Evolutionary conservation across 2,888 invertebrate species (phyloP).

Genomic region (Pyrrhopygopsis socrates): DNA sequence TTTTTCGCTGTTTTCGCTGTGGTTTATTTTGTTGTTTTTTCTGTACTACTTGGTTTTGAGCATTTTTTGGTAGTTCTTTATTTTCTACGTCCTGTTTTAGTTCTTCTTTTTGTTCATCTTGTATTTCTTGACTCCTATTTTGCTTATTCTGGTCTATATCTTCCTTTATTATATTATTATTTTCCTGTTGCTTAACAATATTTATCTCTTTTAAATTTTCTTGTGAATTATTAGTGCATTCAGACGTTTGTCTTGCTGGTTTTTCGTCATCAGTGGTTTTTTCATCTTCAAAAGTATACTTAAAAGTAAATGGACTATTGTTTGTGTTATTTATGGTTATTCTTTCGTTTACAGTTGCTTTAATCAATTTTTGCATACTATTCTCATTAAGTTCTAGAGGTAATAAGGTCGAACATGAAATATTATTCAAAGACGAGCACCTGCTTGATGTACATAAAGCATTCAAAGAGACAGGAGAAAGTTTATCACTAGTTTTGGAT

Average conservation of each 20-base stretch:
- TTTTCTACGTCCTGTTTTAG: slow-evolving; percentile 30
- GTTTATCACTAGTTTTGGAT: slow-evolving; percentile 1
- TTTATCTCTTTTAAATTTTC: neutral
- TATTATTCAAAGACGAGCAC: slow-evolving; percentile 49
- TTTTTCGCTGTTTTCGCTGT: slow-evolving; percentile 9
- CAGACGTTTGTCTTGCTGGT: neutral
- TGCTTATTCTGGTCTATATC: slow-evolving; percentile 17
- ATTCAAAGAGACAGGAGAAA: slow-evolving; percentile 19
- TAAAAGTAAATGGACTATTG: slow-evolving; percentile 5
- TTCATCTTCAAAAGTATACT: slow-evolving; percentile 29
- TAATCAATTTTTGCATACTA: slow-evolving; percentile 60
- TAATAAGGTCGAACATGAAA: slow-evolving; percentile 59
- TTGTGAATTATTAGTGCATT: slow-evolving; percentile 12
- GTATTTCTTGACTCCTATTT: slow-evolving; percentile 18
- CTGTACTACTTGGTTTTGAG: too few relatives aligned
- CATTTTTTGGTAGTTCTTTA: slow-evolving; percentile 13
- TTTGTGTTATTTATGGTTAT: slow-evolving; percentile 31
- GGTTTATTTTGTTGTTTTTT: too few relatives aligned
- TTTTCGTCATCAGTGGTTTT: neutral
- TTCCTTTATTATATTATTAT: neutral
- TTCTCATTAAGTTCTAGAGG: slow-evolving; percentile 6
- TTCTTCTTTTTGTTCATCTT: slow-evolving; percentile 17
- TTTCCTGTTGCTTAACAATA: slow-evolving; percentile 11
- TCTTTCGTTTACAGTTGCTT: slow-evolving; percentile 49
- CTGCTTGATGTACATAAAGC: slow-evolving; percentile 50